Conservation (phyloP, 2,113 vertebrate species). For the Castor canadensis region DNA sequence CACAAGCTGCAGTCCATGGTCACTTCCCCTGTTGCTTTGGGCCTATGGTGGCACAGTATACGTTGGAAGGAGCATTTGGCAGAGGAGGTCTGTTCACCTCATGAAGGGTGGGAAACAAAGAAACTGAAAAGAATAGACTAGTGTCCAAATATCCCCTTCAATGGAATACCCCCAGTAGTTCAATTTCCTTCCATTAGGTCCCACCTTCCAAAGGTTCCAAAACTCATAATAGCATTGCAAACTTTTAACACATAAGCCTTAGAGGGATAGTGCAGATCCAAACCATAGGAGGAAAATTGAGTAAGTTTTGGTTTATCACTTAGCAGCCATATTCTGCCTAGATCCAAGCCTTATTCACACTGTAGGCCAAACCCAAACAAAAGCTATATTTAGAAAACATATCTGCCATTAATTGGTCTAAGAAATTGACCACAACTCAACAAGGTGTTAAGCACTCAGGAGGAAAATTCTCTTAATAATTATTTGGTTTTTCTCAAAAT, state of each 20-base stretch:
- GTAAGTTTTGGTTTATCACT: neutral
- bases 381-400: neutral
- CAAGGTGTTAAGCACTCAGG: neutral
- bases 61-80: neutral
- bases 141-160: neutral
- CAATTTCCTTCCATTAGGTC: too few species aligned
- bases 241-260: too few species aligned
- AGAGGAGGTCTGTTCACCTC: neutral
- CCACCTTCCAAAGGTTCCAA: rapidly evolving
- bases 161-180: rapidly evolving
- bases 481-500: neutral
- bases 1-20: neutral
- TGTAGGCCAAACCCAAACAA: neutral
- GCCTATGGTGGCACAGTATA: rapidly evolving
- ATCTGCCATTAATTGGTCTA: neutral
- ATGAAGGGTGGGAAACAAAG: neutral
- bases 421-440: neutral
- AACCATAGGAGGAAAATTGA: neutral
- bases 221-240: neutral
- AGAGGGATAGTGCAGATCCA: neutral
- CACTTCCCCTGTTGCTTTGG: neutral
- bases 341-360: neutral
- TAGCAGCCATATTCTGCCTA: neutral
- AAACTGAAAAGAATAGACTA: too few species aligned
- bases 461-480: neutral